Evolutionary conservation across 2,113 vertebrate genomes (phyloP).

Genomic region (Clinocottus analis): DNA sequence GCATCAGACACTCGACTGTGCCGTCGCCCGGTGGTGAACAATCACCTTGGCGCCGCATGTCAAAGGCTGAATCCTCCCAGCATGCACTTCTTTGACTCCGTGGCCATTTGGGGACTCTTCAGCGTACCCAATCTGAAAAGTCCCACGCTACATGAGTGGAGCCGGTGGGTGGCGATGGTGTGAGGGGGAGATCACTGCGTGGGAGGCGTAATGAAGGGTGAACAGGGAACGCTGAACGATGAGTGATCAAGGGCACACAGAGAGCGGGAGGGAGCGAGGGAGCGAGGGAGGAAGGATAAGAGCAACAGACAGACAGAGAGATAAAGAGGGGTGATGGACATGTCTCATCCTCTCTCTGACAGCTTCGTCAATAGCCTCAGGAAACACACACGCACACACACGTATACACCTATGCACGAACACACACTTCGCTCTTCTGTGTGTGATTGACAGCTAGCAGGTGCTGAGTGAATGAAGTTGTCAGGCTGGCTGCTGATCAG

Average conservation of each 20-base stretch:
- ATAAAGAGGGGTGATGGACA: slow-evolving; percentile 79
- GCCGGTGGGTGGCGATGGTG: slow-evolving; percentile 79
- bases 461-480: slow-evolving; percentile 85
- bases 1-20: background rate
- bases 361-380: slow-evolving; percentile 85
- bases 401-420: background rate
- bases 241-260: slow-evolving; percentile 64
- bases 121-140: background rate
- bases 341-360: slow-evolving; percentile 83
- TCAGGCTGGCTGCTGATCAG: slow-evolving; percentile 80
- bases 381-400: slow-evolving; percentile 63
- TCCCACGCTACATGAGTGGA: slow-evolving; percentile 51
- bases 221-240: slow-evolving; percentile 49
- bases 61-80: background rate
- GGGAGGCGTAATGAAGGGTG: slow-evolving; percentile 55
- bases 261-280: slow-evolving; percentile 13
- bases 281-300: slow-evolving; percentile 27
- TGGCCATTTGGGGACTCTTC: background rate
- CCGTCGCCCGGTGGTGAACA: background rate
- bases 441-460: slow-evolving; percentile 89
- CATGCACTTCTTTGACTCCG: background rate
- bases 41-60: background rate
- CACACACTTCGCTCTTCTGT: slow-evolving; percentile 27
- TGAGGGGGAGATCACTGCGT: slow-evolving; percentile 33
- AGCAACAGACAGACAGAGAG: slow-evolving; percentile 64